Conservation (phyloP, 2,113 vertebrate genomes). For the Passer montanus region DNA sequence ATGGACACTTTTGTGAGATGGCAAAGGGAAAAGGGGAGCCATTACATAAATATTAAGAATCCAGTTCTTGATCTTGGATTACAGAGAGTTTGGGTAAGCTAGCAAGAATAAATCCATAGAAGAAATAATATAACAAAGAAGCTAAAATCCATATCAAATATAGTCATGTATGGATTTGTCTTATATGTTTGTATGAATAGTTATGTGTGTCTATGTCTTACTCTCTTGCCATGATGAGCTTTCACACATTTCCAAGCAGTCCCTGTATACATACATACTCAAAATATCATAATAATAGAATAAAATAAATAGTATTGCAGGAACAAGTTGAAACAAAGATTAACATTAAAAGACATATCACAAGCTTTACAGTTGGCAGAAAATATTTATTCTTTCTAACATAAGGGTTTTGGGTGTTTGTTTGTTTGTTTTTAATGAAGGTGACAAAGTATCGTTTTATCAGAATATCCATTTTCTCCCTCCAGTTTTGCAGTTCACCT, state of each 20-base stretch:
- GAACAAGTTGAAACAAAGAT: background rate
- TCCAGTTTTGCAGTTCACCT: background rate
- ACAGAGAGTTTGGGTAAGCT: background rate
- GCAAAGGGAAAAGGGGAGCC: background rate
- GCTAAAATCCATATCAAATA: background rate
- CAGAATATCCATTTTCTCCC: background rate
- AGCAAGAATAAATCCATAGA: background rate
- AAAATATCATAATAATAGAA: background rate
- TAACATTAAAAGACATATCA: background rate
- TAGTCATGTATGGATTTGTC: background rate
- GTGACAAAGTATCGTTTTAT: background rate
- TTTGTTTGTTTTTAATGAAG: background rate
- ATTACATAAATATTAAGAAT: background rate
- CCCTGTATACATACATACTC: background rate
- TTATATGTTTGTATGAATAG: background rate
- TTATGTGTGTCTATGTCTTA: background rate
- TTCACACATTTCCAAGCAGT: background rate
- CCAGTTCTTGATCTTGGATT: background rate
- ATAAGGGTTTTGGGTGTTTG: accelerated
- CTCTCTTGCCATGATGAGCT: background rate
- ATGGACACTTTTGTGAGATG: background rate
- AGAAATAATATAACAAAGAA: background rate
- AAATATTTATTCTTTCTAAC: background rate
- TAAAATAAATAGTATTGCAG: background rate
- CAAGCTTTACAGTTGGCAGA: background rate